Evolutionary conservation across 2,888 invertebrate species (phyloP), one percentile per base, ranked within the genome.

Genomic region (Noctua comes): DNA sequence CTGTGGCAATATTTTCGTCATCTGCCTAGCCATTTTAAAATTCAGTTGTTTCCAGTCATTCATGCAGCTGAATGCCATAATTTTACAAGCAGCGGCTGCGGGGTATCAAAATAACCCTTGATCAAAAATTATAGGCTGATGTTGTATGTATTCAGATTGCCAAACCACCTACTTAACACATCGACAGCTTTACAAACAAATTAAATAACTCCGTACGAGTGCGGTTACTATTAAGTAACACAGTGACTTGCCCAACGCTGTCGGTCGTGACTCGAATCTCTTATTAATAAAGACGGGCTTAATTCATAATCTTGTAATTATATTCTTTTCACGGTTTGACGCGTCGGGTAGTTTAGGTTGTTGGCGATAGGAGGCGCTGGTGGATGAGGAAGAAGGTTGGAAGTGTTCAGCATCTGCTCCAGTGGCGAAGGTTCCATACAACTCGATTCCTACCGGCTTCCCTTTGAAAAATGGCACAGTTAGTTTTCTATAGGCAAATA

Each of bases 151-250:
- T 51, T 70, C 16, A 40, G 16, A 31, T 71, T 16, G 7, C 24
- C 31, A 69, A 40, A 62, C 48, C 13, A 57, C n/a, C 31, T 8
- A 16, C n/a, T 27, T 46, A 46, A 57, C 46, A 54, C 43, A 48
- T 62, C 31, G 36, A 66, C 62, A 65, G 5, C 65, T 69, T 48
- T 3, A 57, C n/a, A 65, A 68, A 69, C 48, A 65, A 73, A 79
- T 84, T 71, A 84, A 84, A 79, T 86, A 83, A 84, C 74, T 36
- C 27, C 27, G 16, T 72, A 18, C 16, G n/a, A 76, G 10, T 57
- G 13, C 36, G 31, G 40, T 87, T 86, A 85, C 70, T 77, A n/a
- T n/a, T 76, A 74, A 87, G n/a, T n/a, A 73, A 48, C 59, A 81
- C 76, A 81, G 72, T 87, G 77, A 87, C 65, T 85, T 81, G 85